These are phyloP conservation scores for Cygnus olor DNA, from an alignment of 2,797 vertebrate species.

Conservation along the genomic window DNA sequence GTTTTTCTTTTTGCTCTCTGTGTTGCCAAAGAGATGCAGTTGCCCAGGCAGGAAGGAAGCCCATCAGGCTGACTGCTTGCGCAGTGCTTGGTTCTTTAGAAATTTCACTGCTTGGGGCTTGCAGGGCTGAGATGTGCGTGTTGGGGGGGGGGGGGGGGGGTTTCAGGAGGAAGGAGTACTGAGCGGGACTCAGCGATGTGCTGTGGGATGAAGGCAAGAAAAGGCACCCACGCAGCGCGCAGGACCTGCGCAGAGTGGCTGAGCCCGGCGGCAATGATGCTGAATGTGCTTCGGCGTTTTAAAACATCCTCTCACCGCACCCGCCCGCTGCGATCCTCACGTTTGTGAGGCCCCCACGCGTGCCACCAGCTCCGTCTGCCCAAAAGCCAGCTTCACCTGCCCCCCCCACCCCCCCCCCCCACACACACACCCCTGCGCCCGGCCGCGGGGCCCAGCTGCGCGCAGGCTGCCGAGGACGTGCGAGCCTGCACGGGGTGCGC, in stretches of 20 bases:
- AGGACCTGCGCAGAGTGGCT: not conserved
- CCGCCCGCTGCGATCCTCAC: not conserved
- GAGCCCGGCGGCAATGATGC: not conserved
- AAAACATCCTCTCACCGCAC: not conserved
- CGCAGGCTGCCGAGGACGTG: conserved; percentile 38
- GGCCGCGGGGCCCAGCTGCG: not conserved
- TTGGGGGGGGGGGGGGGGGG: not conserved
- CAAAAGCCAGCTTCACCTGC: not conserved
- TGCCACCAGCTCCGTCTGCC: not conserved
- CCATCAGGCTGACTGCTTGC: not conserved
- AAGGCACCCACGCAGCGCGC: accelerated
- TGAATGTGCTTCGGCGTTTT: not conserved
- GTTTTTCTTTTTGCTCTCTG: not conserved
- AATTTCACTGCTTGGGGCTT: not conserved
- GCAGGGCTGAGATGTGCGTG: not conserved
- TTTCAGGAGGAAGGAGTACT: not conserved
- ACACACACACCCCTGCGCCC: not conserved
- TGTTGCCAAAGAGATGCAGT: not conserved
- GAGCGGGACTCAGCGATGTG: accelerated
- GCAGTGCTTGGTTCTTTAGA: conserved; percentile 9
- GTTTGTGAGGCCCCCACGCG: not conserved
- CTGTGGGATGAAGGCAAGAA: not conserved
- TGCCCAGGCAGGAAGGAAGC: not conserved
- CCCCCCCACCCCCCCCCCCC: not conserved
- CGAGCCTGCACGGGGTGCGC: not conserved